These are phyloP conservation scores for Platyrinchus mystaceus DNA, from an alignment of 2,797 vertebrate species.

Conservation along the genomic window DNA sequence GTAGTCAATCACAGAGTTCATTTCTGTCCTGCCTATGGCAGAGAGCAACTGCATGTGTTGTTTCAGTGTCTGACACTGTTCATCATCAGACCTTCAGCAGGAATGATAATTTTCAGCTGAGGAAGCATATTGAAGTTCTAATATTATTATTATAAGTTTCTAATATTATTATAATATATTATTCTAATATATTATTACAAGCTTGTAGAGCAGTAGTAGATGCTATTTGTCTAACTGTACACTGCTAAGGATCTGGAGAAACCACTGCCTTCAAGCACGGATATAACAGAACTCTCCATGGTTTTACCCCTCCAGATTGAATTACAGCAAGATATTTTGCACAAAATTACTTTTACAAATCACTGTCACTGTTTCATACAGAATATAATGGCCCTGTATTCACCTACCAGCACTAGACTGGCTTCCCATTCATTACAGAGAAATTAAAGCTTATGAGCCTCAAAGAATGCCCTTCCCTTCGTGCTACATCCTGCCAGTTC, in stretches of 20 bases:
- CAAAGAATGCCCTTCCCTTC: background rate
- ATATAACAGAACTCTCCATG: background rate
- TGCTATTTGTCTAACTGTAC: background rate
- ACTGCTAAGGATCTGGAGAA: background rate
- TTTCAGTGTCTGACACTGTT: background rate
- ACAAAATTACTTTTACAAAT: background rate
- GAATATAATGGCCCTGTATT: background rate
- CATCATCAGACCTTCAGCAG: background rate
- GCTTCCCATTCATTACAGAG: background rate
- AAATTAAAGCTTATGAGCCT: background rate
- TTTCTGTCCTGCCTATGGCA: background rate
- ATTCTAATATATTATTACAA: background rate
- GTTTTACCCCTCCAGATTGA: background rate
- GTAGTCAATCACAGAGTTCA: background rate
- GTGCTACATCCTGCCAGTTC: background rate
- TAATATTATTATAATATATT: background rate
- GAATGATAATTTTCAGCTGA: background rate
- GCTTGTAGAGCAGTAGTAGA: background rate
- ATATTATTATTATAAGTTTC: background rate
- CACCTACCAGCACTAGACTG: background rate
- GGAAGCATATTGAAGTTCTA: background rate
- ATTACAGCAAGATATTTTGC: background rate
- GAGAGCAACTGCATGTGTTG: rapidly evolving
- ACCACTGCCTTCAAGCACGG: background rate
- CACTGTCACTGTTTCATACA: background rate